Base-by-base conservation (phyloP, 2,888 invertebrate species). In the Tetropium fuscum region DNA sequence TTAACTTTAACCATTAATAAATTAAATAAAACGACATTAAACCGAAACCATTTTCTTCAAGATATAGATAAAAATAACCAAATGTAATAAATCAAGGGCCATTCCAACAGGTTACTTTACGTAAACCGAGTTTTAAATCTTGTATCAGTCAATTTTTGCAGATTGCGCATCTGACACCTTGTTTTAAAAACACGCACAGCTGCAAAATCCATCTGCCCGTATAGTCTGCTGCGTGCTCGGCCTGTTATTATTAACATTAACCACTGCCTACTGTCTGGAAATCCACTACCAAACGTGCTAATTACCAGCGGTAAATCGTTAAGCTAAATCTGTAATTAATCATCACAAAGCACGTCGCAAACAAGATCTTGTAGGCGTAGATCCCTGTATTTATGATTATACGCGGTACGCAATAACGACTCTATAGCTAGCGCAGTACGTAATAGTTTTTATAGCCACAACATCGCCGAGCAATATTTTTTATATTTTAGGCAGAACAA, bases 181-280 rank as follows among this genome's bases (percentile, higher is more conserved):
- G 40, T 30, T 20, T 41, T 43, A 25, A 18, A 45, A n/a, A 11
- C 41, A 54, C 64, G 16, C 41, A 54, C 64, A 64, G 64, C 64
- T 64, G 64, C 59, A 60, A 62, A 62, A 64, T 53, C 41, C 64
- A 62, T 64, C 64, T 64, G 64, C 61, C 25, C 32, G 15, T 10
- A 53, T 36, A 36, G 48, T 45, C 48, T 38, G 32, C 32, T 45
- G 55, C 38, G 27, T 36, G 36, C 30, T 36, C 36, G 25, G 1
- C 6, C 15, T 48, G 13, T 25, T 36, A 38, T 48, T 40, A 36
- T 44, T 44, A 55, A 55, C 40, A 36, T 44, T 44, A 55, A 55
- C 40, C 47, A 47, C 30, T 40, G 47, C 25, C 36, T 44, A 36
- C 44, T 32, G 54, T 54, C 54, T 54, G 54, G 36, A 43, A 44